Conservation (phyloP, 2,113 vertebrate species). For the Pelecanoides urinatrix region DNA sequence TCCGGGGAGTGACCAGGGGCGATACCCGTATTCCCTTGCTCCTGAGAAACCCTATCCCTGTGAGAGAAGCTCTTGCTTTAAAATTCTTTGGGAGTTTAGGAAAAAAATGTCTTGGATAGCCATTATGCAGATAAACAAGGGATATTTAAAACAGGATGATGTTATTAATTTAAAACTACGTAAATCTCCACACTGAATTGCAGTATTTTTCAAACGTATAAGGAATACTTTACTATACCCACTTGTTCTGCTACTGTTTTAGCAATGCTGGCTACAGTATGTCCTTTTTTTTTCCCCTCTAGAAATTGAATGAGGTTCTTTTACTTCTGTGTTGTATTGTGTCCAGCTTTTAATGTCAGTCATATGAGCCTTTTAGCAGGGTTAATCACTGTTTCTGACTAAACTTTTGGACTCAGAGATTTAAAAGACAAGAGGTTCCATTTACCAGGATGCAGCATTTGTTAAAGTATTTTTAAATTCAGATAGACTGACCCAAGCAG, state of each 20-base stretch:
- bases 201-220: neutral
- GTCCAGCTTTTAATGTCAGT: neutral
- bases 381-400: slow-evolving; percentile 2
- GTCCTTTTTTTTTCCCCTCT: neutral
- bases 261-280: neutral
- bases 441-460: neutral
- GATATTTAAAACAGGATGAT: neutral
- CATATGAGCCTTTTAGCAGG: neutral
- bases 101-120: neutral
- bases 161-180: neutral
- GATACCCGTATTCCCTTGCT: neutral
- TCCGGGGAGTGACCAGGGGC: neutral
- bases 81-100: neutral
- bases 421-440: neutral
- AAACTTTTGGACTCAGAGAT: neutral
- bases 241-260: neutral
- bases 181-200: neutral
- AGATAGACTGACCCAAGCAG: neutral
- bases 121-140: neutral
- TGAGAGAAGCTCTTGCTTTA: slow-evolving; percentile 1
- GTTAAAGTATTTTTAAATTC: neutral
- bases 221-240: neutral
- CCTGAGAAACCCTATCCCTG: slow-evolving; percentile 33
- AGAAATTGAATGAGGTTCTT: neutral
- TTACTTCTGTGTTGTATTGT: neutral